Evolutionary conservation across 2,797 vertebrate species (phyloP).

Genomic region (Myotis myotis): DNA sequence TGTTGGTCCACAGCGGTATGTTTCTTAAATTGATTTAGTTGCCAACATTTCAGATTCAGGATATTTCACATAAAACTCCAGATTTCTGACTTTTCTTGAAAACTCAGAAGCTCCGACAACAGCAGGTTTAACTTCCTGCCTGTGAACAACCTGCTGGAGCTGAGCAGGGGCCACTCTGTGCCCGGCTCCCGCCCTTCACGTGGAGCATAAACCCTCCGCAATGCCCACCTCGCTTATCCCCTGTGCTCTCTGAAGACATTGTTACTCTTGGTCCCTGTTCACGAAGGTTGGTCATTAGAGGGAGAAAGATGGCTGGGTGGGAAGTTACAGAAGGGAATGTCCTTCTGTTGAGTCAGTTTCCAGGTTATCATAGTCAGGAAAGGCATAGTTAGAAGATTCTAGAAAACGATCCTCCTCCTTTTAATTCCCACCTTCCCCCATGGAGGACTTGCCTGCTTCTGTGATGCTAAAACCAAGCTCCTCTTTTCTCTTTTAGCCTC

Average conservation of each 20-base stretch:
- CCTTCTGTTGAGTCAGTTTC: not conserved
- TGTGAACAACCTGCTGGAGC: not conserved
- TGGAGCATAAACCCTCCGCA: not conserved
- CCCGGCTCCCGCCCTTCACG: not conserved
- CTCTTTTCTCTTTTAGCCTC: not conserved
- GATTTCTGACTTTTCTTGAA: slow-evolving; percentile 33
- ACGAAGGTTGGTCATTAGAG: not conserved
- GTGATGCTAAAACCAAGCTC: not conserved
- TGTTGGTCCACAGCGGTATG: slow-evolving; percentile 6
- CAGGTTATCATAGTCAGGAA: not conserved
- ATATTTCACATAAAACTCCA: slow-evolving; percentile 37
- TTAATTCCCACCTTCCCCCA: not conserved
- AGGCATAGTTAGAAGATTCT: not conserved
- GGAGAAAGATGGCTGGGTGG: not conserved
- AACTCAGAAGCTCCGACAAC: not conserved
- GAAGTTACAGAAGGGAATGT: not conserved
- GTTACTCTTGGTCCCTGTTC: not conserved
- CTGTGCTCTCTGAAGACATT: not conserved
- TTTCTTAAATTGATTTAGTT: slow-evolving; percentile 51
- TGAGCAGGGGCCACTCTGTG: not conserved
- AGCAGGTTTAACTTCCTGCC: not conserved
- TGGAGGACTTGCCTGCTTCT: not conserved
- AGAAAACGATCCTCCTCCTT: not conserved
- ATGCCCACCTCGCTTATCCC: not conserved
- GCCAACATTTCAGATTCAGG: slow-evolving; percentile 52